Evolutionary conservation across 2,113 vertebrate species (phyloP).

Genomic region (Elephas maximus): DNA sequence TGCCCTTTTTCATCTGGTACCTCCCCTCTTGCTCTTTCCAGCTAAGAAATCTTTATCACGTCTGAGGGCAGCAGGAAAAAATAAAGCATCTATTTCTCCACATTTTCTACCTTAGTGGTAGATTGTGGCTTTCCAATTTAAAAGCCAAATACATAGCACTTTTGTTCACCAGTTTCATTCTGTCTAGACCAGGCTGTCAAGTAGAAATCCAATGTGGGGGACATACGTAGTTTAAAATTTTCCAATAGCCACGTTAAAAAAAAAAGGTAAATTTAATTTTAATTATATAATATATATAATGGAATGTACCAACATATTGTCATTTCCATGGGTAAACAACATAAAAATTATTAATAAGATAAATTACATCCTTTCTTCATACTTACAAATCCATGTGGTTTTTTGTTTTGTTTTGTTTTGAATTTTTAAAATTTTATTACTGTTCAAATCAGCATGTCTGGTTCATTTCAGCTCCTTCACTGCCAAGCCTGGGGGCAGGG

Average conservation of each 20-base stretch:
- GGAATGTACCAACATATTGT: background rate
- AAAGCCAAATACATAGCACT: conserved; percentile 22
- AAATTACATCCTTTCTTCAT: background rate
- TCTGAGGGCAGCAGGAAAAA: background rate
- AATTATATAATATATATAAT: background rate
- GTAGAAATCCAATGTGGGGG: conserved; percentile 21
- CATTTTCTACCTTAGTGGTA: background rate
- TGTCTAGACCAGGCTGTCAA: background rate
- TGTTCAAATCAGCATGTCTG: no score
- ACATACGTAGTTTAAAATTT: background rate
- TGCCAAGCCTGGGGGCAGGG: no score
- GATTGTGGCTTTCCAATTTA: conserved; percentile 4
- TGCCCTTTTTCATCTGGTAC: background rate
- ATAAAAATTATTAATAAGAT: background rate
- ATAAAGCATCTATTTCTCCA: background rate
- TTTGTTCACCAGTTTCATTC: background rate
- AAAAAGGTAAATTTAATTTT: conserved; percentile 10
- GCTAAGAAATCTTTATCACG: conserved; percentile 8
- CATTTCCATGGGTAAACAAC: background rate
- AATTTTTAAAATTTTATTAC: no score
- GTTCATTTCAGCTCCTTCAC: no score
- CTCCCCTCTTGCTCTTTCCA: background rate
- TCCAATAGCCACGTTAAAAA: background rate
- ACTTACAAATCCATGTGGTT: background rate
- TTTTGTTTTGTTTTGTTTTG: no score